phyloP scores from a whole-genome alignment of 2,888 invertebrate species.

The Drosophila bunnanda region DNA sequence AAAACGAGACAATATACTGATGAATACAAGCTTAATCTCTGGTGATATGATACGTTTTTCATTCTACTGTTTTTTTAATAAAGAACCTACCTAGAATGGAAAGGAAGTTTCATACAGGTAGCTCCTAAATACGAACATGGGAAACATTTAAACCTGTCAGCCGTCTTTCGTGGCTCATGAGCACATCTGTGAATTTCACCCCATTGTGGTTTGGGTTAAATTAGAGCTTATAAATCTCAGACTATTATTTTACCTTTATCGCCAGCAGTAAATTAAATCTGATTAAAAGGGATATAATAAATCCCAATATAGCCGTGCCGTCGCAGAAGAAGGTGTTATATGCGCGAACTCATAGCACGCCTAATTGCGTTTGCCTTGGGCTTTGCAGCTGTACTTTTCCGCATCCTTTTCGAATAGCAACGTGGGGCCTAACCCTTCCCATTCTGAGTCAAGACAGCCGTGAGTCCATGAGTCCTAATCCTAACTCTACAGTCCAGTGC shows the following conservation, averaged over 20 bases:
- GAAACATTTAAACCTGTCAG: neutral
- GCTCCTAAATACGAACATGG: neutral
- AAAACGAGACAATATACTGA: too few species aligned
- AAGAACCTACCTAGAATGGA: too few species aligned
- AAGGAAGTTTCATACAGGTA: neutral
- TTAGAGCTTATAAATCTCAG: conserved; percentile 3
- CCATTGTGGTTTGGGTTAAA: neutral
- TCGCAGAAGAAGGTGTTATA: conserved; percentile 1
- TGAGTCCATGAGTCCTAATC: neutral
- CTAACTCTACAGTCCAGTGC: conserved; percentile 22
- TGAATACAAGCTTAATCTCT: too few species aligned
- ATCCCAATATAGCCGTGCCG: conserved; percentile 63
- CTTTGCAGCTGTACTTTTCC: conserved; percentile 27
- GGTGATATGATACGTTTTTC: too few species aligned
- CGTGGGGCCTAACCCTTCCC: conserved; percentile 53
- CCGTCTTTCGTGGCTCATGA: neutral
- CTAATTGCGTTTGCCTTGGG: conserved; percentile 66
- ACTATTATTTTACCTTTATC: conserved; percentile 73
- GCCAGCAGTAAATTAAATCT: conserved; percentile 70
- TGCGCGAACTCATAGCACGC: conserved; percentile 26
- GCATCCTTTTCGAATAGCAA: conserved; percentile 1
- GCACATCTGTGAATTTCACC: neutral
- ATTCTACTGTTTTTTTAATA: too few species aligned
- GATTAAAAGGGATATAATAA: conserved; percentile 74
- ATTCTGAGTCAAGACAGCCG: conserved; percentile 7